Evolutionary conservation across 2,113 vertebrate species (phyloP).

Genomic region (Actenoides hombroni): DNA sequence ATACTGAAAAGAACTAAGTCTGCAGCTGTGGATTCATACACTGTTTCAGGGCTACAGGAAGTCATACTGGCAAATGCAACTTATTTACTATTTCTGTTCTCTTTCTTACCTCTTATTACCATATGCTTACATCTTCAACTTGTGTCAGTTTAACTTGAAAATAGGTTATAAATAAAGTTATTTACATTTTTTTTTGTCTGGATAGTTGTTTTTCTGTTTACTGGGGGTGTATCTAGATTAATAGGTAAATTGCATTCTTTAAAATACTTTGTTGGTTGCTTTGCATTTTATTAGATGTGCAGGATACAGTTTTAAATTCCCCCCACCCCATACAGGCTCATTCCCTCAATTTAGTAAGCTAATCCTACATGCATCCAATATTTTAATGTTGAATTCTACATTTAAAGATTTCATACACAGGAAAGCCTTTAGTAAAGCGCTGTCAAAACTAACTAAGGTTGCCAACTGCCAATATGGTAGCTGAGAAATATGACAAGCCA

Average conservation of each 20-base stretch:
- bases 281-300: background rate
- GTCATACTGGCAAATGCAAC: background rate
- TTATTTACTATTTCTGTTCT: conserved; percentile 8
- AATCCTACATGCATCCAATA: background rate
- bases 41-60: background rate
- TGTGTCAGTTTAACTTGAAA: conserved; percentile 19
- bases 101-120: conserved; percentile 22
- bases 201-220: background rate
- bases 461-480: background rate
- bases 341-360: background rate
- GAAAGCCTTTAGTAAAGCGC: background rate
- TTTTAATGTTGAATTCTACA: background rate
- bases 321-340: background rate
- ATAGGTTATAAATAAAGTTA: conserved; percentile 35
- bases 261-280: background rate
- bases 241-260: background rate
- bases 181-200: conserved; percentile 34
- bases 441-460: background rate
- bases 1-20: background rate
- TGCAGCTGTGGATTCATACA: background rate
- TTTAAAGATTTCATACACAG: background rate
- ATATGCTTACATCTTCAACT: background rate
- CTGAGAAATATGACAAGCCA: background rate
- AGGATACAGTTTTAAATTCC: background rate
- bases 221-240: background rate